These are phyloP conservation scores for Podabrus alpinus DNA, from an alignment of 2,888 invertebrate species.

Conservation along the genomic window DNA sequence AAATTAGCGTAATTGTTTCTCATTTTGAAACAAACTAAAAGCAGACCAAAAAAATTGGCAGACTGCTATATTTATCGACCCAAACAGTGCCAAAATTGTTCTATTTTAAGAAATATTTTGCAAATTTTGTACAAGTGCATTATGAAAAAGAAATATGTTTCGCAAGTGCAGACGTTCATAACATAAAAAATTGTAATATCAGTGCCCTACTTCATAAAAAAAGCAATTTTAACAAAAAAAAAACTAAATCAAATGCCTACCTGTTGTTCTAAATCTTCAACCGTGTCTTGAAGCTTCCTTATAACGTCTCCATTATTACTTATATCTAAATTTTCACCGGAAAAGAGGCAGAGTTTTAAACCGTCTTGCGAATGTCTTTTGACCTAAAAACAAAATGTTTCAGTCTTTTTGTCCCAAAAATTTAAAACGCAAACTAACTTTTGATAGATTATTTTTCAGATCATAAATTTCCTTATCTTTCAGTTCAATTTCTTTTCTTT, in stretches of 20 bases:
- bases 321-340: slow-evolving; percentile 7
- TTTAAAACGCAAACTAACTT: slow-evolving; percentile 7
- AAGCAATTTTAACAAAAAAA: not conserved
- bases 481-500: slow-evolving; percentile 57
- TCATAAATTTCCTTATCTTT: slow-evolving; percentile 53
- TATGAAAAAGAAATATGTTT: not conserved
- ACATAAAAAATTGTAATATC: not conserved
- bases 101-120: not conserved
- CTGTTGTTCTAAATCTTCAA: slow-evolving; percentile 12
- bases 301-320: slow-evolving; percentile 1
- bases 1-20: not conserved
- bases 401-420: not conserved
- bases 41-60: not conserved
- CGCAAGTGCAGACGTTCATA: not conserved
- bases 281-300: slow-evolving; percentile 6
- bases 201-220: too few relatives aligned
- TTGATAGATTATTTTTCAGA: slow-evolving; percentile 42
- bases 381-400: not conserved
- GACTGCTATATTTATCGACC: not conserved
- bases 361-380: not conserved
- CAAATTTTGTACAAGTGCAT: not conserved
- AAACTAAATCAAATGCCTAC: not conserved
- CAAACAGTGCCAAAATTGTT: not conserved
- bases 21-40: not conserved
- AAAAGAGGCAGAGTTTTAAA: not conserved